Percentiles rank a stretch among this genome's conserved stretches.
These are phyloP conservation scores for Urophycis tenuis DNA, from an alignment of 2,797 vertebrate species.

Conservation along the genomic window DNA sequence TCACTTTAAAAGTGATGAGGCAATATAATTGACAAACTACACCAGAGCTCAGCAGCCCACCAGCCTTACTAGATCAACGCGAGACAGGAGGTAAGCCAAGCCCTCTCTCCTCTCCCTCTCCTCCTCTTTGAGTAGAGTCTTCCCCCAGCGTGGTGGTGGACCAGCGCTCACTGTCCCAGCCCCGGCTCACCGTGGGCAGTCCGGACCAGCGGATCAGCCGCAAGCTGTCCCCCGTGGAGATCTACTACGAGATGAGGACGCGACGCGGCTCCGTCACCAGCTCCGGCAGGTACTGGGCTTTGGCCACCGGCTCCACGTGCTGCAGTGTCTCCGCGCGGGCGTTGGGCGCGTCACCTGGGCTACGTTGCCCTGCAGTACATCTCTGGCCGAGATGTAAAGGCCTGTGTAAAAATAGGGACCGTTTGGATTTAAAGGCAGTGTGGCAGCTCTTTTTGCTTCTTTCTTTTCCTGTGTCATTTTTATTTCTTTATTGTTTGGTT, in stretches of 20 bases:
- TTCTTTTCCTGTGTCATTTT: too few relatives aligned
- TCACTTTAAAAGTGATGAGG: not conserved
- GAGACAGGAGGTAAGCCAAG: not conserved
- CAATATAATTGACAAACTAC: not conserved
- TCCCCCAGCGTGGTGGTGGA: slow-evolving; percentile 69
- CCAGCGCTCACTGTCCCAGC: slow-evolving; percentile 78
- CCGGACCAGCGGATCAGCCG: slow-evolving; percentile 76
- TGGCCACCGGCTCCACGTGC: not conserved
- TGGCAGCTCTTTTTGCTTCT: too few relatives aligned
- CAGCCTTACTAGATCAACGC: not conserved
- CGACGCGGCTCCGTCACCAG: slow-evolving; percentile 82
- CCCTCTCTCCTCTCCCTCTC: not conserved
- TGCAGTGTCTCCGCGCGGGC: not conserved
- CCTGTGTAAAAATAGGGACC: too few relatives aligned
- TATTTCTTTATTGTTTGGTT: too few relatives aligned
- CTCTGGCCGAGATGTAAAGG: not conserved
- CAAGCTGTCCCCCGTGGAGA: slow-evolving; percentile 77
- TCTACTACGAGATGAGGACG: slow-evolving; percentile 82
- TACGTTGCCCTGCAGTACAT: not conserved
- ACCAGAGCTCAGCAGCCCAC: not conserved
- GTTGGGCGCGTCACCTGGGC: not conserved
- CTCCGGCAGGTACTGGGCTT: slow-evolving; percentile 74
- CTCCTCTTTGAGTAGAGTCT: slow-evolving; percentile 53
- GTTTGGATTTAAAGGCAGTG: too few relatives aligned
- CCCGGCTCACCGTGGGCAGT: slow-evolving; percentile 76